phyloP scores from a whole-genome alignment of 2,888 invertebrate species.

The Dinocampus coccinellae region DNA sequence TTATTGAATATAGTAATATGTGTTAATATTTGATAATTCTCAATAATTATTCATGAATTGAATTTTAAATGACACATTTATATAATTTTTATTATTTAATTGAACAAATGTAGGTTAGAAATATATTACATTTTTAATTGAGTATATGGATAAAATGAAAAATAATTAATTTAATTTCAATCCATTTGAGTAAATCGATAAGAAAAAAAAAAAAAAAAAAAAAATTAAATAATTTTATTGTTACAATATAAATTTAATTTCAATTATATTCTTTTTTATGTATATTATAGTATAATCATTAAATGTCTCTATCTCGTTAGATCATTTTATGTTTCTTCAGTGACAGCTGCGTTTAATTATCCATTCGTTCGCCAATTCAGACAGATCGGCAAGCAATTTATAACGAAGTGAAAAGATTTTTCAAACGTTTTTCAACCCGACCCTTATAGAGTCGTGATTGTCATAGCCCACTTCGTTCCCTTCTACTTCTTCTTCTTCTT shows the following conservation, averaged over 20 bases:
- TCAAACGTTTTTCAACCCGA: not conserved
- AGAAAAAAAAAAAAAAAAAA: not conserved
- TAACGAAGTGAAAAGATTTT: constrained; percentile 18
- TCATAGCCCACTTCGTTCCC: not conserved
- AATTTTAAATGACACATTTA: not conserved
- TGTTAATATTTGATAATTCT: not conserved
- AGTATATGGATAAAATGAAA: too few species aligned
- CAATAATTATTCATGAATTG: not conserved
- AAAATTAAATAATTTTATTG: too few species aligned
- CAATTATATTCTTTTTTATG: not conserved
- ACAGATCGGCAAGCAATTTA: constrained; percentile 20
- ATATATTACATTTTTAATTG: too few species aligned
- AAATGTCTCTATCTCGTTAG: not conserved
- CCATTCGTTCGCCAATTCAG: constrained; percentile 1
- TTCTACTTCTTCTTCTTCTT: not conserved
- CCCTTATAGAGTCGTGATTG: constrained; percentile 4
- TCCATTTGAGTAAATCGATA: not conserved
- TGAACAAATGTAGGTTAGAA: not conserved
- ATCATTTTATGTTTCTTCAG: not conserved
- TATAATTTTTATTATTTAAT: not conserved
- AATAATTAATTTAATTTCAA: not conserved
- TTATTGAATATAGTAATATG: not conserved
- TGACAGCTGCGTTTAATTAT: constrained; percentile 22
- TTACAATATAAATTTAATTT: not conserved
- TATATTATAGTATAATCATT: not conserved